Conservation (phyloP, 2,113 vertebrate species). For the Chroicocephalus ridibundus region DNA sequence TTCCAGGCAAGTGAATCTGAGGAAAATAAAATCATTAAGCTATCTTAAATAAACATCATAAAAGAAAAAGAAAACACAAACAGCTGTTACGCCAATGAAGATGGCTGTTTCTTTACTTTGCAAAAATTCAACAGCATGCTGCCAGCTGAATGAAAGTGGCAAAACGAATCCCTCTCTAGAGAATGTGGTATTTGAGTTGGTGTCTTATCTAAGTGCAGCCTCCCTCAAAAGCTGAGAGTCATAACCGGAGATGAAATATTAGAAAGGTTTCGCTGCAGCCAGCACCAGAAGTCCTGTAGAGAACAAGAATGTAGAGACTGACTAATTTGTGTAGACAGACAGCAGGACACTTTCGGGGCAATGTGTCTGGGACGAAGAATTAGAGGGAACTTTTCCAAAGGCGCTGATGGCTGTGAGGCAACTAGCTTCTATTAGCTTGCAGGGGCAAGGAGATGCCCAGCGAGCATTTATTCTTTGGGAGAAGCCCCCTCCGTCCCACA, state of each 20-base stretch:
- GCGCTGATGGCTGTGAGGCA: background rate
- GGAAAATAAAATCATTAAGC: background rate
- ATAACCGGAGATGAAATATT: conserved; percentile 40
- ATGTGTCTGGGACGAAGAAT: conserved; percentile 38
- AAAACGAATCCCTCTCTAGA: background rate
- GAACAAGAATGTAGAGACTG: conserved; percentile 44
- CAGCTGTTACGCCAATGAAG: background rate
- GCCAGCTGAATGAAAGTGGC: background rate
- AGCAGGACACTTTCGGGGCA: conserved; percentile 45
- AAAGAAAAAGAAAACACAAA: background rate
- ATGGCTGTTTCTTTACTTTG: background rate
- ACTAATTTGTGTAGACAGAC: conserved; percentile 60
- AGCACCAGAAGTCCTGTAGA: conserved; percentile 52
- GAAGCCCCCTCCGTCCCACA: background rate
- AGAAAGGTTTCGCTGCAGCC: conserved; percentile 57
- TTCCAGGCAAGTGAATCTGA: background rate
- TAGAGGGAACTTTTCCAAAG: conserved; percentile 49
- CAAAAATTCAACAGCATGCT: background rate
- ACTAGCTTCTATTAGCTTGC: background rate
- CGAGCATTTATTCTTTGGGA: background rate
- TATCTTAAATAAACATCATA: background rate
- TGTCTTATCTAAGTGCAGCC: conserved; percentile 20
- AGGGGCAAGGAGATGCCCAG: background rate
- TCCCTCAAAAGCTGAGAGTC: conserved; percentile 17
- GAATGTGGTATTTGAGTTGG: background rate